Evolutionary conservation across 2,888 invertebrate genomes (phyloP).

Genomic region (Pachymerium ferrugineum): DNA sequence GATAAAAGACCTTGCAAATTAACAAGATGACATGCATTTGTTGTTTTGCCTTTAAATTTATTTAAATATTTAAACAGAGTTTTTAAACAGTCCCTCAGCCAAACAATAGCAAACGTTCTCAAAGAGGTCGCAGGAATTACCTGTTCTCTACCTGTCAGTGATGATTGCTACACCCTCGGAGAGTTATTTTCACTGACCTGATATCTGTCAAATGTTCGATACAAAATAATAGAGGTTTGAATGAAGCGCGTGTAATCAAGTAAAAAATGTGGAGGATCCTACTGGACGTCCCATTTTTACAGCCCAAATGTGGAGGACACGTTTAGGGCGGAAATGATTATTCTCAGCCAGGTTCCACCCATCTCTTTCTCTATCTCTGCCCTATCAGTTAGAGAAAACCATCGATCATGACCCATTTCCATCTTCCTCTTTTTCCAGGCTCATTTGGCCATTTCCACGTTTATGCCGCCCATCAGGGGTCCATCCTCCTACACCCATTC

Average conservation of each 20-base stretch:
- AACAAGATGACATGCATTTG: too few relatives aligned
- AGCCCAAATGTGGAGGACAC: not conserved
- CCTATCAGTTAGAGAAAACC: not conserved
- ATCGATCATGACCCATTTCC: slow-evolving; percentile 23
- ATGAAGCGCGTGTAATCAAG: not conserved
- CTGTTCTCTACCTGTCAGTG: not conserved
- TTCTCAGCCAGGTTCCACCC: not conserved
- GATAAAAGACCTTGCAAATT: not conserved
- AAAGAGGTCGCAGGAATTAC: not conserved
- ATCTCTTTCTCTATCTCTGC: not conserved
- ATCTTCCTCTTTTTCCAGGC: not conserved
- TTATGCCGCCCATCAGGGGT: slow-evolving; percentile 24
- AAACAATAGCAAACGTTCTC: not conserved
- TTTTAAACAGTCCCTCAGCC: not conserved
- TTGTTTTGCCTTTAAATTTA: too few relatives aligned
- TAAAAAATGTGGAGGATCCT: not conserved
- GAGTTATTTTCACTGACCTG: not conserved
- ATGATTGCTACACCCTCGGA: not conserved
- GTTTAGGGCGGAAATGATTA: slow-evolving; percentile 16
- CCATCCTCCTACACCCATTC: slow-evolving; percentile 19
- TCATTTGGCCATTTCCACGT: slow-evolving; percentile 11
- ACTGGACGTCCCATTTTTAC: not conserved
- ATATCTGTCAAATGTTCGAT: not conserved
- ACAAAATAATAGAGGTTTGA: not conserved
- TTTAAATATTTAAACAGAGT: too few relatives aligned